Conservation (phyloP, 2,113 vertebrate genomes). For the Gadus macrocephalus region DNA sequence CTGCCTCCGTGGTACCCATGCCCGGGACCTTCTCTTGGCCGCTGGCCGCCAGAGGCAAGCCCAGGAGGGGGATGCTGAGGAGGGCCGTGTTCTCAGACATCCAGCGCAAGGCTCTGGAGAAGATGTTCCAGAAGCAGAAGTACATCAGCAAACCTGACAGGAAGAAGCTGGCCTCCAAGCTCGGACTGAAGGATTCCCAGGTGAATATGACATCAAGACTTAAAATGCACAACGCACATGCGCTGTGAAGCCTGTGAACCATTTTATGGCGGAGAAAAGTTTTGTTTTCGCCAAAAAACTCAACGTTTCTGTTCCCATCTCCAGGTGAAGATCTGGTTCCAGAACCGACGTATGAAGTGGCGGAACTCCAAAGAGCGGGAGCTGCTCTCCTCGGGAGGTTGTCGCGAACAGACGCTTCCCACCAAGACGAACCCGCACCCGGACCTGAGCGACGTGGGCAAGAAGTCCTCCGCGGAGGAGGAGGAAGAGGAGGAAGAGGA, state of each 20-base stretch:
- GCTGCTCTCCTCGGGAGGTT: slow-evolving; percentile 91
- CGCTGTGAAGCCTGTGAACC: too few species aligned
- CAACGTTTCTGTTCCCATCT: not conserved
- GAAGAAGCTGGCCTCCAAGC: slow-evolving; percentile 90
- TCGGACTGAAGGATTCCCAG: slow-evolving; percentile 96
- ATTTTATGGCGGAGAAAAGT: too few species aligned
- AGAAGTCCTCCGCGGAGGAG: slow-evolving; percentile 77
- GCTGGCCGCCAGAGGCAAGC: slow-evolving; percentile 86
- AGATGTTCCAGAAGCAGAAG: slow-evolving; percentile 99
- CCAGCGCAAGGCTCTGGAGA: slow-evolving; percentile 95
- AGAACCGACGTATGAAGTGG: slow-evolving; percentile 98
- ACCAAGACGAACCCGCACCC: slow-evolving; percentile 97
- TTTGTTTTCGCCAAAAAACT: too few species aligned
- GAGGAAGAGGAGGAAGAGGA: slow-evolving; percentile 73
- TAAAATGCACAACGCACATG: not conserved
- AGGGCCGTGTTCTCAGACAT: slow-evolving; percentile 95
- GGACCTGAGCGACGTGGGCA: slow-evolving; percentile 93
- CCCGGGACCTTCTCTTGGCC: slow-evolving; percentile 97
- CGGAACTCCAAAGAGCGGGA: slow-evolving; percentile 97
- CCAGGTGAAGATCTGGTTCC: slow-evolving; percentile 99
- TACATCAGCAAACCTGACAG: slow-evolving; percentile 98
- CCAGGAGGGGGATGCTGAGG: slow-evolving; percentile 92
- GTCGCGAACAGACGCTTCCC: slow-evolving; percentile 94
- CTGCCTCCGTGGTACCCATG: slow-evolving; percentile 88
- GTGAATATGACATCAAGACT: slow-evolving; percentile 54